These are phyloP conservation scores for Phenganax stokvisi DNA, from an alignment of 92 coral and sea anemone genomes.

Conservation along the genomic window DNA sequence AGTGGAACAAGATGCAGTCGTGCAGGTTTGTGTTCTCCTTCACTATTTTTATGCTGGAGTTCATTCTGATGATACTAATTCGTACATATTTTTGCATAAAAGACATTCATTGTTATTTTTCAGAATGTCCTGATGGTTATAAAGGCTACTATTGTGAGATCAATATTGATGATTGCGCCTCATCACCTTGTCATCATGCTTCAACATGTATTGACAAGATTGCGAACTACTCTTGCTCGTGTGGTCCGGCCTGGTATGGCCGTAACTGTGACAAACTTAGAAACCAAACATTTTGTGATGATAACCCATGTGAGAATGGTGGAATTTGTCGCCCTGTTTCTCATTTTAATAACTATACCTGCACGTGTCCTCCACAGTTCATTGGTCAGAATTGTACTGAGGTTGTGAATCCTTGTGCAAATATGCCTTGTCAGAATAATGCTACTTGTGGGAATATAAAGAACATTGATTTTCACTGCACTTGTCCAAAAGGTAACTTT, in stretches of 20 bases:
- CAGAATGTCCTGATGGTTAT: conserved; percentile 72
- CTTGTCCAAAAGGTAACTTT: conserved; percentile 61
- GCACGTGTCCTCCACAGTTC: conserved; percentile 60
- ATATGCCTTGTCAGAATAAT: conserved; percentile 58
- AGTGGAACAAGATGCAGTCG: conserved; percentile 46
- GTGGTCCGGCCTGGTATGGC: conserved; percentile 86
- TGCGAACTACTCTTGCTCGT: conserved; percentile 64
- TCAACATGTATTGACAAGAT: conserved; percentile 72
- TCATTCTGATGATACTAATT: no score
- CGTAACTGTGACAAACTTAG: conserved; percentile 58
- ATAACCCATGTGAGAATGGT: conserved; percentile 59
- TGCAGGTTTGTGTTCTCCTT: conserved; percentile 46
- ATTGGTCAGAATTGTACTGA: conserved; percentile 78
- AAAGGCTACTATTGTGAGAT: conserved; percentile 89
- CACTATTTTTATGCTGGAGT: no score
- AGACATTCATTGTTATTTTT: neutral
- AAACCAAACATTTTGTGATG: conserved; percentile 31
- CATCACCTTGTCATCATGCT: conserved; percentile 54
- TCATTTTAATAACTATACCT: conserved; percentile 81
- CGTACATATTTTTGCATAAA: no score
- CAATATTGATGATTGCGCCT: conserved; percentile 68
- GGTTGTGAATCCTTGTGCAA: conserved; percentile 56
- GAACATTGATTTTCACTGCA: conserved; percentile 49
- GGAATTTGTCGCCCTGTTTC: conserved; percentile 60
- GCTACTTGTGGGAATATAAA: conserved; percentile 56